Conservation (phyloP, 2,888 invertebrate genomes). For the Subacronicta megacephala region DNA sequence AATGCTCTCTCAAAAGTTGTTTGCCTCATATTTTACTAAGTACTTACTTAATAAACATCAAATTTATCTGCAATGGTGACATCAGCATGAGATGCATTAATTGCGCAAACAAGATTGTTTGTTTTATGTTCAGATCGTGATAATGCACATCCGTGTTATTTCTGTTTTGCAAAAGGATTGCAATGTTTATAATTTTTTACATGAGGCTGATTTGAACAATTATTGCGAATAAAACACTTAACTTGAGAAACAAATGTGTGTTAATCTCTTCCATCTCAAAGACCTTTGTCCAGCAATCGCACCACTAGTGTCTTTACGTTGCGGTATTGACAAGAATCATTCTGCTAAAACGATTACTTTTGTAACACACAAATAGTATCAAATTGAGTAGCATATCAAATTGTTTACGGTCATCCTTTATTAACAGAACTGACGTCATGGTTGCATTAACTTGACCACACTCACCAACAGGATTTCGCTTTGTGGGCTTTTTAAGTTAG, state of each 20-base stretch:
- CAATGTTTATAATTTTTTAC: background rate
- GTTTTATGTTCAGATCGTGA: constrained; percentile 8
- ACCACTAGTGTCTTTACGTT: constrained; percentile 10
- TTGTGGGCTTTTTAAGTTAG: constrained; percentile 10
- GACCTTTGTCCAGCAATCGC: background rate
- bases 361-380: background rate
- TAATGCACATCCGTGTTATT: constrained; percentile 1
- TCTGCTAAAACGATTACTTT: constrained; percentile 4
- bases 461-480: constrained; percentile 13
- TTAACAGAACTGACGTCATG: constrained; percentile 25
- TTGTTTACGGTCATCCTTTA: constrained; percentile 1
- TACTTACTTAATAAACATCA: constrained; percentile 17
- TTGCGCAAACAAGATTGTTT: constrained; percentile 20
- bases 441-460: constrained; percentile 16
- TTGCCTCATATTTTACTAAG: constrained; percentile 34
- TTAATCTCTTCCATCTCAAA: too few species aligned
- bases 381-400: background rate
- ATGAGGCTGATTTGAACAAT: background rate
- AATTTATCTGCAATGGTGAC: constrained; percentile 34
- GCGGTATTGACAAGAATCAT: constrained; percentile 19
- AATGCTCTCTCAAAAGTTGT: constrained; percentile 35
- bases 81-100: constrained; percentile 25
- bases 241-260: background rate
- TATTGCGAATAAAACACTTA: background rate
- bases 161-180: constrained; percentile 3